phyloP scores from a whole-genome alignment of 2,113 vertebrate species.

The Cyprinodon tularosa region DNA sequence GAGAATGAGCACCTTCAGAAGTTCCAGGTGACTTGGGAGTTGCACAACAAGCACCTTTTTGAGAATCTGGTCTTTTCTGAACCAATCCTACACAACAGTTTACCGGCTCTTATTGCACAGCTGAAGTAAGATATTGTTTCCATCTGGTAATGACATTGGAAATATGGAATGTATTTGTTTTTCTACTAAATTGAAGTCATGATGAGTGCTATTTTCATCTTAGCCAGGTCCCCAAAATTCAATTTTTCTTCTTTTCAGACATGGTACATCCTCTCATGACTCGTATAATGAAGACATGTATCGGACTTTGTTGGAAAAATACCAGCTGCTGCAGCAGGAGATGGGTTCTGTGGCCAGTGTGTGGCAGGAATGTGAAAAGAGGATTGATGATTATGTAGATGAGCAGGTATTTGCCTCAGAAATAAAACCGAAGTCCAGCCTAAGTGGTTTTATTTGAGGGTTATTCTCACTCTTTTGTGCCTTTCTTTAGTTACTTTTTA shows the following conservation, averaged over 20 bases:
- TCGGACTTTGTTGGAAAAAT: slow-evolving; percentile 88
- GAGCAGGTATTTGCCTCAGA: slow-evolving; percentile 85
- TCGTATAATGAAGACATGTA: slow-evolving; percentile 93
- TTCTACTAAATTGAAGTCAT: not conserved
- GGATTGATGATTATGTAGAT: slow-evolving; percentile 97
- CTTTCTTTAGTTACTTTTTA: slow-evolving; percentile 77
- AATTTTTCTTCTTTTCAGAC: slow-evolving; percentile 70
- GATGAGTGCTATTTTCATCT: not conserved
- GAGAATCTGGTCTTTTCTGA: slow-evolving; percentile 98
- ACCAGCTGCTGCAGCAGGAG: slow-evolving; percentile 90
- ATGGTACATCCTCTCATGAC: slow-evolving; percentile 89
- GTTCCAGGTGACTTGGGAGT: slow-evolving; percentile 98
- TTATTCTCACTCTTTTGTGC: not conserved
- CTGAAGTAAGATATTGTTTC: slow-evolving; percentile 83
- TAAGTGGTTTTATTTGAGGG: not conserved
- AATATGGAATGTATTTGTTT: not conserved
- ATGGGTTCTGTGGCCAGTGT: slow-evolving; percentile 88
- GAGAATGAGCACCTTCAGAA: slow-evolving; percentile 97
- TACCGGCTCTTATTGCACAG: slow-evolving; percentile 91
- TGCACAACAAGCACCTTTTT: slow-evolving; percentile 98
- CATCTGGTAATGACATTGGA: not conserved
- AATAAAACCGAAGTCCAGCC: not conserved
- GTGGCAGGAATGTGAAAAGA: slow-evolving; percentile 96
- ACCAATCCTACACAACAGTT: slow-evolving; percentile 91
- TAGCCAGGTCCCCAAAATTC: not conserved